Base-by-base conservation (phyloP, 2,888 invertebrate genomes). In the Gymnosoma rotundatum region DNA sequence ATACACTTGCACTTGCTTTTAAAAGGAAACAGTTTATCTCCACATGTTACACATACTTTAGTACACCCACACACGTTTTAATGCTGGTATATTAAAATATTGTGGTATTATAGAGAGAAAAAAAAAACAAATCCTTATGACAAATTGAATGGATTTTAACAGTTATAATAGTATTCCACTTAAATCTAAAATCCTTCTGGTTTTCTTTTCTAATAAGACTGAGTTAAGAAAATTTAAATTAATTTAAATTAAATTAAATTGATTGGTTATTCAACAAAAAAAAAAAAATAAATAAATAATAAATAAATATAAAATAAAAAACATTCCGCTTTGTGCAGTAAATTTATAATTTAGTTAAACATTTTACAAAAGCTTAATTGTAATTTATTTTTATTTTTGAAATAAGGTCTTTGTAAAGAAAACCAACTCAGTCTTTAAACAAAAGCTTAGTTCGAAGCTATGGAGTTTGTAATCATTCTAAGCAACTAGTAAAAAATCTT, bases 121-220 rank as follows among this genome's bases (percentile, higher is more conserved):
- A 20, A 73, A 10, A 18, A 64, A 85, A 83, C 78, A 85, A 81
- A 84, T 86, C 82, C 75, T 72, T 58, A 82, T 84, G 86, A 86
- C 87, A 86, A 87, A 87, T 87, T 87, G 83, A 80, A 87, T 85
- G 83, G 61, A 81, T 83, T 86, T 83, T 52, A 70, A 83, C 73
- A 56, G 83, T 85, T 86, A 86, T 76, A 32, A 75, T 74, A 69
- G 70, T 66, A 66, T 73, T 36, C 25, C 52, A 75, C 74, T 75
- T 67, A 79, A 78, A 69, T 21, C 12, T 48, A 0, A 48, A 48
- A 42, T 32, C 42, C 8, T 48, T 48, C 25, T 18, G 3, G 1
- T 52, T 20, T 21, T 67, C 36, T 3, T 42, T 18, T 16, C 16
- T 25, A 6, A 36, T 52, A 16, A 20, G 14, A 21, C 10, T 16